A percentile compares a stretch with the other conserved stretches of the same genome.
Evolutionary conservation across 2,888 invertebrate species (phyloP).

Genomic region (Thyatira batis): DNA sequence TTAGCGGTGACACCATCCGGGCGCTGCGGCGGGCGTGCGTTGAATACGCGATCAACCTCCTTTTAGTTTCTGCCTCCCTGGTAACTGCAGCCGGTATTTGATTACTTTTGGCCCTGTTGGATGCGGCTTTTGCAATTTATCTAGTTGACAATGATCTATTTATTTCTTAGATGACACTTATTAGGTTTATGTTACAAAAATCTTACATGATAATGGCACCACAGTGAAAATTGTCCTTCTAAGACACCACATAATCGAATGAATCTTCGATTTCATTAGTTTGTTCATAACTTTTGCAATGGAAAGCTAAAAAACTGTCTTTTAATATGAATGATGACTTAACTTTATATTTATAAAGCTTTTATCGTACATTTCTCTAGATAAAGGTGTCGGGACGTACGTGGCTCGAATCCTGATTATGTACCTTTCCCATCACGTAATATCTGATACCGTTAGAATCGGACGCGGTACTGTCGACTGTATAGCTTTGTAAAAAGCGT

Average conservation of each 20-base stretch:
- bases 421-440: constrained; percentile 31
- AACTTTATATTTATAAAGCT: constrained; percentile 5
- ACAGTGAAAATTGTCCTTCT: no score
- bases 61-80: constrained; percentile 25
- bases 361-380: constrained; percentile 37
- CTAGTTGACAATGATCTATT: not conserved
- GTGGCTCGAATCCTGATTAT: constrained; percentile 37
- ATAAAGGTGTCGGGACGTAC: constrained; percentile 44
- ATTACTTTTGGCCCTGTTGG: constrained; percentile 6
- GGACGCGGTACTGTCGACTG: constrained; percentile 1
- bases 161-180: no score
- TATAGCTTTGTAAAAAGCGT: not conserved
- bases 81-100: constrained; percentile 9
- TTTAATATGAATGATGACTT: not conserved
- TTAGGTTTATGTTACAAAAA: no score
- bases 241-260: no score
- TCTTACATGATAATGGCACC: no score
- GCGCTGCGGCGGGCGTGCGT: constrained; percentile 31
- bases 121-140: constrained; percentile 10
- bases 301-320: not conserved
- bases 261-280: no score
- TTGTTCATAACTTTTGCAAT: not conserved
- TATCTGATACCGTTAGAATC: constrained; percentile 6
- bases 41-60: constrained; percentile 43
- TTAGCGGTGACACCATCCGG: constrained; percentile 55